A percentile compares a stretch with the other conserved stretches of the same genome.
phyloP scores from a whole-genome alignment of 2,113 vertebrate genomes.

The Sciurus niger region DNA sequence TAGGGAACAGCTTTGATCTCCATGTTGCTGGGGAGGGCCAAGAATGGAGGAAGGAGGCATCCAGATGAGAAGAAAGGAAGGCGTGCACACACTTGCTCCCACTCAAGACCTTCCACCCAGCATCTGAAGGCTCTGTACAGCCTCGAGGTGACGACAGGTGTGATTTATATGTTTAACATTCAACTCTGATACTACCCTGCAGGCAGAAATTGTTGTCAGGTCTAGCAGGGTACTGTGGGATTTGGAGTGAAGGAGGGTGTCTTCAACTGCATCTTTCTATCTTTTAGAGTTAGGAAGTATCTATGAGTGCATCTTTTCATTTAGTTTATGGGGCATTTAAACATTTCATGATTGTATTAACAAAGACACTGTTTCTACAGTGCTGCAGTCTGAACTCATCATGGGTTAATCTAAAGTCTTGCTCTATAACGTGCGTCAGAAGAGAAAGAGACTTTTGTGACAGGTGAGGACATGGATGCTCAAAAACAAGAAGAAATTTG shows the following conservation, averaged over 20 bases:
- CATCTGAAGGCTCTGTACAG: not conserved
- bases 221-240: not conserved
- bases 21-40: not conserved
- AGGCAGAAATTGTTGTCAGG: slow-evolving; percentile 53
- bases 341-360: slow-evolving; percentile 3
- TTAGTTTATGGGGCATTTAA: not conserved
- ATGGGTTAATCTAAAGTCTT: not conserved
- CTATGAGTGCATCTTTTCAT: slow-evolving; percentile 43
- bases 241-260: not conserved
- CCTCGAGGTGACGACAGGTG: not conserved
- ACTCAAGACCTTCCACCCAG: not conserved
- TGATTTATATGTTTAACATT: slow-evolving; percentile 4
- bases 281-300: not conserved
- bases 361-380: not conserved
- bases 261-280: not conserved
- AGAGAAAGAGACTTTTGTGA: slow-evolving; percentile 22
- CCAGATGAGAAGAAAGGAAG: not conserved
- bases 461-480: not conserved
- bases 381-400: not conserved
- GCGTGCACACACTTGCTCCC: slow-evolving; percentile 24
- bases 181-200: not conserved
- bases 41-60: not conserved
- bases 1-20: slow-evolving; percentile 72
- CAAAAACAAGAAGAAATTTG: not conserved
- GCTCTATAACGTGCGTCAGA: not conserved